Conservation (phyloP, 2,113 vertebrate genomes). For the Meles meles region DNA sequence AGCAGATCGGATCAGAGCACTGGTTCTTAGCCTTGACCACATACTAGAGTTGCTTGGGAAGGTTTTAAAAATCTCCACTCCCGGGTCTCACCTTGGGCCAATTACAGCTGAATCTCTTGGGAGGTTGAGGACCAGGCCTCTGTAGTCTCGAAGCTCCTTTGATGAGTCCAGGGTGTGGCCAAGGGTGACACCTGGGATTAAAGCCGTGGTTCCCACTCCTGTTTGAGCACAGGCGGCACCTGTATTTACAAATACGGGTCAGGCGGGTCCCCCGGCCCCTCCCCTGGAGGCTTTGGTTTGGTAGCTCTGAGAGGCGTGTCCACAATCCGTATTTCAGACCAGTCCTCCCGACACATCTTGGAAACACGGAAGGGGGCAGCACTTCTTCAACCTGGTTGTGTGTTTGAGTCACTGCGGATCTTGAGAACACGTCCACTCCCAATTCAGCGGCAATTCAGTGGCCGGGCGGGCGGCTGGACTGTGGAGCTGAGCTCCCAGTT, state of each 20-base stretch:
- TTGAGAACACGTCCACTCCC: fast-evolving
- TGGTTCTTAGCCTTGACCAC: background rate
- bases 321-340: background rate
- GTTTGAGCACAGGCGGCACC: background rate
- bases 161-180: background rate
- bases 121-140: background rate
- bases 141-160: background rate
- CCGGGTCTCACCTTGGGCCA: background rate
- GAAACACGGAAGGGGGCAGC: fast-evolving
- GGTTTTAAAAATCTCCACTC: background rate
- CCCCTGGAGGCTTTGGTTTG: background rate
- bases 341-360: background rate
- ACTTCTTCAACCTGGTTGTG: background rate
- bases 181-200: background rate
- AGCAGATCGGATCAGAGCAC: background rate
- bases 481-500: background rate
- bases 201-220: background rate
- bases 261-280: background rate
- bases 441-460: no score
- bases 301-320: background rate
- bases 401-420: fast-evolving
- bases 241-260: background rate
- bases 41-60: background rate
- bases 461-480: background rate
- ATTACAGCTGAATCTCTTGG: background rate